Evolutionary conservation across 2,113 vertebrate species (phyloP), one percentile per base, ranked within the genome.

Genomic region (Poeciliopsis prolifica): DNA sequence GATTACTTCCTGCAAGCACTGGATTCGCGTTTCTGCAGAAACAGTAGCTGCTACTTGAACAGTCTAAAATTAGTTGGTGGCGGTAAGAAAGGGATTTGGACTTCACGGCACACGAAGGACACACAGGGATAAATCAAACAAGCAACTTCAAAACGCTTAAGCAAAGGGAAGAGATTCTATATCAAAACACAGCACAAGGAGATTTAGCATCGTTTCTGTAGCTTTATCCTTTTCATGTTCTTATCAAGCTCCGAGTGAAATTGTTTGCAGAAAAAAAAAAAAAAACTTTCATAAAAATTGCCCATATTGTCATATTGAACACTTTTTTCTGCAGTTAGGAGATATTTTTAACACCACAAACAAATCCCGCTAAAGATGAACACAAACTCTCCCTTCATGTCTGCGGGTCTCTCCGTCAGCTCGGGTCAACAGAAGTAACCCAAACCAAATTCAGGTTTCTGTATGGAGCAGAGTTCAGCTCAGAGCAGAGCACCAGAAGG

Each of bases 51-150:
- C 61, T 48, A 22, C 62, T 58, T 81, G 40, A 85, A 81, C 80
- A 48, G 31, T 61, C 74, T 77, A 78, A 84, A 75, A 31, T 87
- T 84, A 87, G 85, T 66, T 22, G 33, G 58, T 61, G 28, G 15
- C 15, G 64, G 26, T 24, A 42, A 81, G 74, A 67, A 65, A 61
- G 31, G 64, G 74, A 79, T 84, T 65, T 31, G 37, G 61, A 63
- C n/a, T 14, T 70, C n/a, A 1, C 26, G 28, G 19, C 51, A 40
- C 26, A 24, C 15, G 29, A 58, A 54, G 30, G 29, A 13, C 19
- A n/a, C 37, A 54, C 51, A 54, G n/a, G 19, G 14, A 42, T 42
- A 13, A 19, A 40, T 28, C 14, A 13, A 24, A 33, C 4, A 31
- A 54, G 15, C 17, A 22, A 5, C 7, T 58, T n/a, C 3, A 11